Evolutionary conservation across 2,113 vertebrate genomes (phyloP), one percentile per base, ranked within the genome.

Genomic region (Paralichthys olivaceus): DNA sequence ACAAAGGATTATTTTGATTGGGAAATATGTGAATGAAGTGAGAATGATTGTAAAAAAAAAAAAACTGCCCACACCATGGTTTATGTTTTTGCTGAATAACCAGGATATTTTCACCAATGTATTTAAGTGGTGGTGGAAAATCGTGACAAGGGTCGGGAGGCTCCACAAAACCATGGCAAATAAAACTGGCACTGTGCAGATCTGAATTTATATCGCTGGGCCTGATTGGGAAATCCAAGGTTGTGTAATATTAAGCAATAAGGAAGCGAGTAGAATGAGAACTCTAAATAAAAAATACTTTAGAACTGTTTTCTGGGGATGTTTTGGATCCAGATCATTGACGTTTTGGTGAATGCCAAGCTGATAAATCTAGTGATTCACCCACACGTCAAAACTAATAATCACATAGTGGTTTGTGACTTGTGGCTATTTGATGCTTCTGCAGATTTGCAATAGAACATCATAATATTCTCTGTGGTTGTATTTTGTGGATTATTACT

Each of bases 131-230:
- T 40, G 37, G 37, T 12, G 37, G 37, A 40, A 40, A 3, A 40
- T 40, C 9, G 12, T 13, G 12, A 13, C 11, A 40, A 12, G 43
- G 15, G 15, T 15, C 0, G 14, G 15, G 43, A 19, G 43, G 14
- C 43, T 47, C 14, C 43, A 61, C 12, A 55, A 66, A 61, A 66
- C 19, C 4, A 49, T 4, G 14, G 22, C 51, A 32, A 75, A n/a
- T 2, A 7, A 75, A 76, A 72, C 64, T 20, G 54, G 23, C 58
- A 28, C 47, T 55, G 29, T n/a, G 55, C 43, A 69, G 17, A 9
- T 72, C 8, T 69, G 19, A 79, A 60, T 13, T 14, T 32, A 34
- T 11, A 51, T 19, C 28, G 6, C 28, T 20, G 0, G 12, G 37
- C 9, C 37, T 40, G 11, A 40, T 40, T 3, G 20, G 23, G 2